Conservation (phyloP, 2,113 vertebrate species). For the Cercocebus atys region DNA sequence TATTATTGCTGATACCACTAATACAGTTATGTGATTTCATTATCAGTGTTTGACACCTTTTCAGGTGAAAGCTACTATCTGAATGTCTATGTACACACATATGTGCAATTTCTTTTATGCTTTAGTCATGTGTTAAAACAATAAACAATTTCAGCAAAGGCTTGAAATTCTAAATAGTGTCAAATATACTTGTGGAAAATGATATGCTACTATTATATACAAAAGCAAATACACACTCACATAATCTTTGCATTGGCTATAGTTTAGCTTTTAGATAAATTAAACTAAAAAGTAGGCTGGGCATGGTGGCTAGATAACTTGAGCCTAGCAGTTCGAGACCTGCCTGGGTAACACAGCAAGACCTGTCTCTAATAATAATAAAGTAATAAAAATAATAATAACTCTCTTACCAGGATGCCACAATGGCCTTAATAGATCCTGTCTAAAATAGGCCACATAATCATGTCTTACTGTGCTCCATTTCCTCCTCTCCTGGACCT, state of each 20-base stretch:
- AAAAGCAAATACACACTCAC: background rate
- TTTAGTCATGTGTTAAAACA: background rate
- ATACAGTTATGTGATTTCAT: background rate
- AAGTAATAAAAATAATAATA: too few relatives aligned
- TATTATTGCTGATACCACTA: too few relatives aligned
- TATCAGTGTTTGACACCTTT: background rate
- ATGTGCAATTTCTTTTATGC: background rate
- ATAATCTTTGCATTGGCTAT: background rate
- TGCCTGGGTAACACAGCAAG: background rate
- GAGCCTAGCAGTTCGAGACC: background rate
- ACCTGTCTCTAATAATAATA: background rate
- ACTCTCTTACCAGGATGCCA: background rate
- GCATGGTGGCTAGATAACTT: background rate
- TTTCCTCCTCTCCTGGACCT: background rate
- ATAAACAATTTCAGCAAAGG: background rate
- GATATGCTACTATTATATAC: background rate
- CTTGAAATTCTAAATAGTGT: slow-evolving; percentile 31
- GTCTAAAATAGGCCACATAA: background rate
- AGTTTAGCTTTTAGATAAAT: background rate
- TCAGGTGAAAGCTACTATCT: background rate
- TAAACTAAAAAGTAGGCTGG: background rate
- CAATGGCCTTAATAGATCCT: background rate
- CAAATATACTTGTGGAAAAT: slow-evolving; percentile 13
- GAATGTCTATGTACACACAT: too few relatives aligned
- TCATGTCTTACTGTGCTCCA: background rate